Conservation (phyloP, 2,797 vertebrate genomes). For the Takifugu rubripes region DNA sequence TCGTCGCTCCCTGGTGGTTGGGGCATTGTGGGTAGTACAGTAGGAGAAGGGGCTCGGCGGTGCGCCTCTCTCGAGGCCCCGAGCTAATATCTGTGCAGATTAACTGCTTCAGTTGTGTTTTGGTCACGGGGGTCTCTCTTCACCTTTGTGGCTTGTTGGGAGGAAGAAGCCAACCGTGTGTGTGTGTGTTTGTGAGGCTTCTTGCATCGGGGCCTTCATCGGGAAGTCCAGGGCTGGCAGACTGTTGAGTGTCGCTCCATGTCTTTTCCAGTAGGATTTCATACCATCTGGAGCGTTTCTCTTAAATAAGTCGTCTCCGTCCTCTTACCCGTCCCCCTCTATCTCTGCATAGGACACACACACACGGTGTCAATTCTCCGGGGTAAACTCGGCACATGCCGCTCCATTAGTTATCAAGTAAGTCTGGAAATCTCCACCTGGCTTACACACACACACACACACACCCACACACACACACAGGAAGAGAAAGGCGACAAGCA, state of each 20-base stretch:
- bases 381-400: conserved; percentile 75
- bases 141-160: conserved; percentile 67
- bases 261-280: conserved; percentile 66
- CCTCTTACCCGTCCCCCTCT: conserved; percentile 34
- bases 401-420: conserved; percentile 85
- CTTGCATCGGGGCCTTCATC: neutral
- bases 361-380: conserved; percentile 61
- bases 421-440: conserved; percentile 79
- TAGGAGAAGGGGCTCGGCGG: conserved; percentile 60
- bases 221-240: conserved; percentile 51
- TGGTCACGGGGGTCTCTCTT: conserved; percentile 73
- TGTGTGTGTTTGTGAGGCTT: conserved; percentile 25
- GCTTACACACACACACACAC: conserved; percentile 57
- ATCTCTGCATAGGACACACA: conserved; percentile 45
- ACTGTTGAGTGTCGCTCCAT: conserved; percentile 58
- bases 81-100: conserved; percentile 80
- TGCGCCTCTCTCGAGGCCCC: conserved; percentile 72
- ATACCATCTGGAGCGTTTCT: conserved; percentile 59
- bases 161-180: conserved; percentile 41
- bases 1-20: conserved; percentile 60
- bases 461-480: conserved; percentile 54
- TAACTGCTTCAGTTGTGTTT: conserved; percentile 79
- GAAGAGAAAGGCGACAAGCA: conserved; percentile 32
- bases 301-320: conserved; percentile 68
- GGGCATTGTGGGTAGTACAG: conserved; percentile 59